These are phyloP conservation scores for Lissonota sp. DNA, from an alignment of 2,888 invertebrate genomes.

Conservation along the genomic window DNA sequence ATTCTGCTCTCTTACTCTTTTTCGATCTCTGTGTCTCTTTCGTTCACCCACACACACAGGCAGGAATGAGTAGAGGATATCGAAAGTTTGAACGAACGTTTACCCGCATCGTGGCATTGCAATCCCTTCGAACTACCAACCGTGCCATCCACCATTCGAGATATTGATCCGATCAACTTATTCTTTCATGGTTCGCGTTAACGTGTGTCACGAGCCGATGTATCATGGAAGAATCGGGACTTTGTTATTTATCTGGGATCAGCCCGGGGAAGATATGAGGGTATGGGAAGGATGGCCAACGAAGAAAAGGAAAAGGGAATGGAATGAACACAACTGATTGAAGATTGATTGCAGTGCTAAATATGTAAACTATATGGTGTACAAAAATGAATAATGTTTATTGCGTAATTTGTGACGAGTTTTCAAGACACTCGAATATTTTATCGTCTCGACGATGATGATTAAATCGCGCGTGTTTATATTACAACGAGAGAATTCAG, in stretches of 20 bases:
- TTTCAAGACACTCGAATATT: constrained; percentile 46
- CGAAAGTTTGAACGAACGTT: constrained; percentile 47
- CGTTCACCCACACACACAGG: neutral
- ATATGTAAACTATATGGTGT: too few species aligned
- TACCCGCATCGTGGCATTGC: constrained; percentile 32
- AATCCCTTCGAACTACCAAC: constrained; percentile 11
- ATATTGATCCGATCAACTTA: constrained; percentile 33
- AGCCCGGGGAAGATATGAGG: neutral
- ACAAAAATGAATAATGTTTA: neutral
- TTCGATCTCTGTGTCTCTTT: neutral
- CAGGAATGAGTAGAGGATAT: constrained; percentile 3
- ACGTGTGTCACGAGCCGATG: neutral
- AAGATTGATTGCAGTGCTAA: too few species aligned
- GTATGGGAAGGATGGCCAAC: neutral
- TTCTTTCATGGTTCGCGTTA: constrained; percentile 6
- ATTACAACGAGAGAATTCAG: neutral
- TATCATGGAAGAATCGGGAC: too few species aligned
- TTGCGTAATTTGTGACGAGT: constrained; percentile 17
- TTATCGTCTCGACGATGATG: constrained; percentile 41
- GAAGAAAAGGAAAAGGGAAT: too few species aligned
- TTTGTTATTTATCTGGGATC: too few species aligned
- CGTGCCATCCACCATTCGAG: neutral
- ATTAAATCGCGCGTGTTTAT: too few species aligned
- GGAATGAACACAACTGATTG: too few species aligned
- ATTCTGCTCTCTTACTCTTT: neutral